Conservation (phyloP, 23 tunicate genomes). For the Phallusia fumigata region DNA sequence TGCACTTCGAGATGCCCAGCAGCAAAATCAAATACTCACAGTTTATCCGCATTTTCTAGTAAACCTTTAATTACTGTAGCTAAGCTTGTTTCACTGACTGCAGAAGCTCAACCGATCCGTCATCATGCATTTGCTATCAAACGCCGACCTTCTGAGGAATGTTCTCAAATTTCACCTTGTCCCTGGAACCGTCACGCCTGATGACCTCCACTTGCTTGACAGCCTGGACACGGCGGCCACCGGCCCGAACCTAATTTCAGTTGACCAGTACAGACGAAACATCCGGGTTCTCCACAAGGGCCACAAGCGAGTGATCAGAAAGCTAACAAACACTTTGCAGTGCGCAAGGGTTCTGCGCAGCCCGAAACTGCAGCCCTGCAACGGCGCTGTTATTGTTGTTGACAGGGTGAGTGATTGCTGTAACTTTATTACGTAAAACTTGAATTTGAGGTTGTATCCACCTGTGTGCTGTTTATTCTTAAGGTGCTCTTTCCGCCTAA, state of each 20-base stretch:
- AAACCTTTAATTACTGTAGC: too few relatives aligned
- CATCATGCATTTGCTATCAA: constrained; percentile 5
- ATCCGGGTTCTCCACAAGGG: constrained; percentile 2
- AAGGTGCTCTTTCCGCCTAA: constrained; percentile 47
- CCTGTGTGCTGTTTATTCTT: background rate
- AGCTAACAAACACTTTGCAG: constrained; percentile 25
- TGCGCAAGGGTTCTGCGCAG: constrained; percentile 40
- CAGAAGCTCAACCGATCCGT: constrained; percentile 6
- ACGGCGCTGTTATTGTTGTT: constrained; percentile 42
- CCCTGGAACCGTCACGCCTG: constrained; percentile 12
- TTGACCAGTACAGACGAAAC: constrained; percentile 22
- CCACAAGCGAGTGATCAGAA: constrained; percentile 17
- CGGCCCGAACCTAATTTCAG: constrained; percentile 3
- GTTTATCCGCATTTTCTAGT: too few relatives aligned
- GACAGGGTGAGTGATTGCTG: constrained; percentile 33
- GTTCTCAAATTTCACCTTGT: constrained; percentile 50
- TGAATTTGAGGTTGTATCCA: background rate
- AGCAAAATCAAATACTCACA: too few relatives aligned
- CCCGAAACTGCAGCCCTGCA: constrained; percentile 37
- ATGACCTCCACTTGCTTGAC: constrained; percentile 5
- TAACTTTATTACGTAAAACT: background rate
- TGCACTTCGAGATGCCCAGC: too few relatives aligned
- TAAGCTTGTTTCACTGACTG: background rate
- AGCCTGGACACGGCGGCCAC: constrained; percentile 25
- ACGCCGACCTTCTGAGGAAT: constrained; percentile 38